These are phyloP conservation scores for Nebria salina DNA, from an alignment of 2,888 invertebrate species.

Conservation along the genomic window DNA sequence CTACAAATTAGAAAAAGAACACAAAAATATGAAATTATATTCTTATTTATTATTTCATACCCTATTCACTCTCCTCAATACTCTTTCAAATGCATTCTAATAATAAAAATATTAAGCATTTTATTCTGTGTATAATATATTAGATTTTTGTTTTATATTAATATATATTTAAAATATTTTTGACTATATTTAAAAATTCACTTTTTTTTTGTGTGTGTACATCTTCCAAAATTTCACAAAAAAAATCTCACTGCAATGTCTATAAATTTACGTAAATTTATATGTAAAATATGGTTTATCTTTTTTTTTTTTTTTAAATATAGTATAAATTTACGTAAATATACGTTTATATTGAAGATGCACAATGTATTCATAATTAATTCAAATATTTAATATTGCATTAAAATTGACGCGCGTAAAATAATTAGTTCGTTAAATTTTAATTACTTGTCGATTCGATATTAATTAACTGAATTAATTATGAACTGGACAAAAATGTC, in stretches of 20 bases:
- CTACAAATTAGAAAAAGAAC: slow-evolving; percentile 14
- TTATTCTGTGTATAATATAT: slow-evolving; percentile 29
- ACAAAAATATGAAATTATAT: slow-evolving; percentile 24
- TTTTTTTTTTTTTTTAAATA: too few species aligned
- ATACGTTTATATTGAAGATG: not conserved
- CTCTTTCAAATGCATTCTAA: slow-evolving; percentile 22
- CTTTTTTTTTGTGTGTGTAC: slow-evolving; percentile 9
- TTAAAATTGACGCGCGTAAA: not conserved
- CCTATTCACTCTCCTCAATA: slow-evolving; percentile 4
- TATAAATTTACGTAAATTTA: slow-evolving; percentile 12
- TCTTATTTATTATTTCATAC: slow-evolving; percentile 13
- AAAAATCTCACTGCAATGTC: slow-evolving; percentile 26
- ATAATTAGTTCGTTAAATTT: not conserved
- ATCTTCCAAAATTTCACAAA: slow-evolving; percentile 18
- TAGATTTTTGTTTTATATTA: slow-evolving; percentile 22
- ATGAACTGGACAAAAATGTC: not conserved
- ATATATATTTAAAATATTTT: slow-evolving; percentile 27
- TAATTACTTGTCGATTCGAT: not conserved
- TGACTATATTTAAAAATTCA: slow-evolving; percentile 18
- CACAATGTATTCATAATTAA: not conserved
- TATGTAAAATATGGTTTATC: not conserved
- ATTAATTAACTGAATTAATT: not conserved
- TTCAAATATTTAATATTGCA: not conserved
- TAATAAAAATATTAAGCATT: slow-evolving; percentile 23
- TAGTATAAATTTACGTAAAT: not conserved